Percentiles rank a stretch among this genome's conserved stretches.
phyloP scores from a whole-genome alignment of 2,797 vertebrate genomes.

The Danio tinwini region DNA sequence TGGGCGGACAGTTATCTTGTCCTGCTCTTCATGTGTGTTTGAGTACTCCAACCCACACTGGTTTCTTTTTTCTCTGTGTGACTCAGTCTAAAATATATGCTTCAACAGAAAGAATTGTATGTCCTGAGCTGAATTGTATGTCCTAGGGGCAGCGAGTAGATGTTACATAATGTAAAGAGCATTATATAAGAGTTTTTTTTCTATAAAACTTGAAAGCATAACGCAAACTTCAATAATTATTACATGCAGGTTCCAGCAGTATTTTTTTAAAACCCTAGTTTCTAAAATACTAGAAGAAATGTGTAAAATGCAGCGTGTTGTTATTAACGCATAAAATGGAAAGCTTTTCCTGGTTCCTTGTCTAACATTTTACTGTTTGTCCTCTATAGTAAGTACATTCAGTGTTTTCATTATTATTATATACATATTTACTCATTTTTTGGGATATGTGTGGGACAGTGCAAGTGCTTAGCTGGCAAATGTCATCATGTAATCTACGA shows the following conservation, averaged over 20 bases:
- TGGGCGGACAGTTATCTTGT: background rate
- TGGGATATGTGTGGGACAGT: background rate
- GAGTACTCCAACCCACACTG: conserved; percentile 20
- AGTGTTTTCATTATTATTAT: background rate
- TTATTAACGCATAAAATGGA: background rate
- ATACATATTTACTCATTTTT: background rate
- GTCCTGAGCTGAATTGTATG: conserved; percentile 26
- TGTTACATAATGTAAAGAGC: conserved; percentile 42
- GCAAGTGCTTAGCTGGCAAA: background rate
- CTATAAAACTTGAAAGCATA: background rate
- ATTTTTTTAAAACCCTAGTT: background rate
- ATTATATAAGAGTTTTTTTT: conserved; percentile 32
- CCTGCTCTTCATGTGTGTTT: background rate
- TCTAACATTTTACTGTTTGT: background rate
- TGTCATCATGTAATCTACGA: background rate
- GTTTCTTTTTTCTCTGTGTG: conserved; percentile 13
- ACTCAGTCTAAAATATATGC: conserved; percentile 32
- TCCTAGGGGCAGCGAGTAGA: conserved; percentile 7
- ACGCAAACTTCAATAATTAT: background rate
- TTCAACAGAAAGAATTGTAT: conserved; percentile 33
- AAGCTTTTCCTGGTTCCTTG: background rate
- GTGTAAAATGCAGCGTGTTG: background rate
- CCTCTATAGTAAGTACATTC: background rate
- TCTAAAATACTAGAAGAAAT: background rate
- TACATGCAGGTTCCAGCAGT: background rate